Conservation (phyloP, 1,140 invertebrate species). For the Drosophila navojoa region DNA sequence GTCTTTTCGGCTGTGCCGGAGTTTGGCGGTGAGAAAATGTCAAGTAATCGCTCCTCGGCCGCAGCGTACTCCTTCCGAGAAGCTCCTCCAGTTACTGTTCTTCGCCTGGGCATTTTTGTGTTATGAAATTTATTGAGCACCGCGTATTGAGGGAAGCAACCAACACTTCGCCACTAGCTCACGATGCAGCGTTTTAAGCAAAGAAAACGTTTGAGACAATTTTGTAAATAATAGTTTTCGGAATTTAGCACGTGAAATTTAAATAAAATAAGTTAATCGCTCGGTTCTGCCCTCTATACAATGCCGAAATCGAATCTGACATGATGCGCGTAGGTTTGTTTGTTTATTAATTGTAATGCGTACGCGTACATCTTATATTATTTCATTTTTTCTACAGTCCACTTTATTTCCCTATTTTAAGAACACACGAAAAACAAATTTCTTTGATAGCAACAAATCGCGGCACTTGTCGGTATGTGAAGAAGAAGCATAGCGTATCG, state of each 20-base stretch:
- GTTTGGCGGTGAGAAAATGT: conserved; percentile 54
- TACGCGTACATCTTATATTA: conserved; percentile 7
- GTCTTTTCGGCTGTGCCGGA: neutral
- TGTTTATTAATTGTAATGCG: conserved; percentile 16
- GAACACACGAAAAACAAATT: conserved; percentile 42
- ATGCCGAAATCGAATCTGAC: conserved; percentile 42
- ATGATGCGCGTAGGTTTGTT: conserved; percentile 27
- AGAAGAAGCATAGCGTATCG: conserved; percentile 45
- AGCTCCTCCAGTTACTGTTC: conserved; percentile 17
- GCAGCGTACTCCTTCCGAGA: conserved; percentile 39
- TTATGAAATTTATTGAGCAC: neutral
- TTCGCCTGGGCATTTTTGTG: conserved; percentile 48
- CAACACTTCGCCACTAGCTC: conserved; percentile 6
- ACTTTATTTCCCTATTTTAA: conserved; percentile 21
- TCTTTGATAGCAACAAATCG: conserved; percentile 50
- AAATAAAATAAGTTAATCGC: conserved; percentile 40
- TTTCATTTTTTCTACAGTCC: conserved; percentile 2
- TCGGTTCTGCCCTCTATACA: conserved; percentile 43
- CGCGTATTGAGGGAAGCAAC: conserved; percentile 13
- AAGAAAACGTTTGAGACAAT: conserved; percentile 15
- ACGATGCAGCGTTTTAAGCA: conserved; percentile 10
- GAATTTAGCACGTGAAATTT: conserved; percentile 78
- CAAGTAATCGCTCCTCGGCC: conserved; percentile 60
- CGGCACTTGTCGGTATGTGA: conserved; percentile 50
- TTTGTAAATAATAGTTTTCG: conserved; percentile 38